Evolutionary conservation across 2,888 invertebrate genomes (phyloP).

Genomic region (Scrobipalpa costella): DNA sequence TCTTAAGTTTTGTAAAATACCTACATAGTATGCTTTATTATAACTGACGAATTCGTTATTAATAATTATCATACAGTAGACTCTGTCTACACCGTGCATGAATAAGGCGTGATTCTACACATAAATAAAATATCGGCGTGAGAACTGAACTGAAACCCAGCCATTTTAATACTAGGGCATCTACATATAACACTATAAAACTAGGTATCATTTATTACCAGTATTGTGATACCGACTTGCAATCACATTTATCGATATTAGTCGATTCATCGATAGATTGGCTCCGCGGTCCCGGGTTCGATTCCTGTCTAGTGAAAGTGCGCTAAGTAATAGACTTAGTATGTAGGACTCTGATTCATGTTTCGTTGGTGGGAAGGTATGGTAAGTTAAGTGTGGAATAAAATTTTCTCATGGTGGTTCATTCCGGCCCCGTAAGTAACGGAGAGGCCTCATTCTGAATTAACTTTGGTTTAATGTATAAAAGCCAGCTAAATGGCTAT

Average conservation of each 20-base stretch:
- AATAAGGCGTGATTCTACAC: too few species aligned
- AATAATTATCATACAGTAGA: too few species aligned
- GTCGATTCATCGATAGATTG: slow-evolving; percentile 13
- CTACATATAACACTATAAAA: background rate
- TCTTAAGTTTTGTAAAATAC: too few species aligned
- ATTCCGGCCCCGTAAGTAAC: slow-evolving; percentile 7
- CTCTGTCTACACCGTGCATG: too few species aligned
- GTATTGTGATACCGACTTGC: slow-evolving; percentile 9
- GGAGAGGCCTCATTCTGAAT: slow-evolving; percentile 1
- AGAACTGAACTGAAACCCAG: too few species aligned
- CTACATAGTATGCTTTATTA: too few species aligned
- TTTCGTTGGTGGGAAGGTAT: background rate
- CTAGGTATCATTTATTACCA: background rate
- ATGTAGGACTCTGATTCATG: slow-evolving; percentile 8
- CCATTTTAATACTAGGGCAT: background rate
- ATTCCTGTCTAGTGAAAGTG: slow-evolving; percentile 17
- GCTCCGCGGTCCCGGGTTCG: background rate
- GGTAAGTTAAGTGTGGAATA: background rate
- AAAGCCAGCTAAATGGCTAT: background rate
- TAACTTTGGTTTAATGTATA: slow-evolving; percentile 3
- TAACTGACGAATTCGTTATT: too few species aligned
- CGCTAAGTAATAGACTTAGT: background rate
- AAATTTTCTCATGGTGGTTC: background rate
- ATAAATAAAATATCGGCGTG: too few species aligned
- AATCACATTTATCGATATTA: slow-evolving; percentile 18